phyloP scores from a whole-genome alignment of 2,113 vertebrate genomes.

The Bostrychus sinensis region DNA sequence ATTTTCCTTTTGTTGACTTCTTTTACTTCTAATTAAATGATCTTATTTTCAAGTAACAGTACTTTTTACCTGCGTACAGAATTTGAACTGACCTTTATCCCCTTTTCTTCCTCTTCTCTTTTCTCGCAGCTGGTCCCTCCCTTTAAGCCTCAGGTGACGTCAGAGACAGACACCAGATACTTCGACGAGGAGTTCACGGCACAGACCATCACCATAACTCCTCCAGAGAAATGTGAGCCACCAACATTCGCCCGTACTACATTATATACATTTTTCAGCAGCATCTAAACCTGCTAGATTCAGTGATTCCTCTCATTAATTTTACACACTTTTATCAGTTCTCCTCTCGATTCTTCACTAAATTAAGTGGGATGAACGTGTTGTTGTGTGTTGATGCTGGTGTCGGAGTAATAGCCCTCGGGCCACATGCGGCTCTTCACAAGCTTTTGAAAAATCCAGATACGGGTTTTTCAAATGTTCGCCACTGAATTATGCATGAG shows the following conservation, averaged over 20 bases:
- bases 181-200: conserved; percentile 87
- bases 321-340: background rate
- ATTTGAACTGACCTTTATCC: no score
- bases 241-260: background rate
- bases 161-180: conserved; percentile 86
- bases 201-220: conserved; percentile 87
- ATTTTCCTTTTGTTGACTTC: no score
- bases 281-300: background rate
- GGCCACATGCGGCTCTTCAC: conserved; percentile 47
- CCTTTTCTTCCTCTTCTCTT: conserved; percentile 30
- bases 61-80: no score
- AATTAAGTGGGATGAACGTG: conserved; percentile 19
- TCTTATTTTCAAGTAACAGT: no score
- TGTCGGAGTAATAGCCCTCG: conserved; percentile 34
- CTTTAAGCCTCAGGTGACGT: conserved; percentile 86
- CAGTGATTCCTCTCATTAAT: background rate
- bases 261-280: background rate
- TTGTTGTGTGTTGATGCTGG: conserved; percentile 39
- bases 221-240: conserved; percentile 85
- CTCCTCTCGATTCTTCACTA: conserved; percentile 8
- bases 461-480: conserved; percentile 35
- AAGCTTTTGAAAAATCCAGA: conserved; percentile 40
- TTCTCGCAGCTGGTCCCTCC: conserved; percentile 79
- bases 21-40: no score
- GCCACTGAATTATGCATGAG: conserved; percentile 64